Base-by-base conservation (phyloP, 2,797 vertebrate species). In the Micromesistius poutassou region DNA sequence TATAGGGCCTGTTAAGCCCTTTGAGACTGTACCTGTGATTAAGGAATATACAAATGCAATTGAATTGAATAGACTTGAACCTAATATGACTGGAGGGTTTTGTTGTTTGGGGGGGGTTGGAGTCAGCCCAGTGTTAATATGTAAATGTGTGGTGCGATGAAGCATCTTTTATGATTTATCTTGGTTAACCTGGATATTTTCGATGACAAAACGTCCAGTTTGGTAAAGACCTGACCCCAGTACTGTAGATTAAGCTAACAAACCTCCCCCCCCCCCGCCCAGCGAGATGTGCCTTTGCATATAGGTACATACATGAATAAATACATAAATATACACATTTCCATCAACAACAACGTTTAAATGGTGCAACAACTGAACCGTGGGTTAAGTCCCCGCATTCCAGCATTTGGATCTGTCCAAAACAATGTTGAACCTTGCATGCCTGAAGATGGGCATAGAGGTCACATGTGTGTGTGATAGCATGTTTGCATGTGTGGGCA, bases 361-460 rank as follows among this genome's bases (percentile, higher is more conserved):
- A 73, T 76, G 5, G 36, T 62, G 55, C 30, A 71, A 28, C 36
- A 74, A 82, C 46, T 81, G n/a, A 74, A 76, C 80, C n/a, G 72
- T 33, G 50, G 40, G 13, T 22, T 73, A 35, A 79, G 66, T 78
- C 74, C 31, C 30, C 82, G 75, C 68, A 82, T 87, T 84, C 70
- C 75, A 73, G 38, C 81, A 72, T 82, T 87, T 85, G 84, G 85
- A 85, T 85, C 80, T 83, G 85, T 88, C 85, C 73, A 78, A 79
- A 38, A 38, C 9, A 38, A 74, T 83, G 87, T 88, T 38, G 80
- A n/a, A n/a, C n/a, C n/a, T n/a, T n/a, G n/a, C n/a, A n/a, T 88
- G 55, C 22, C 55, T 62, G 5, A n/a, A n/a, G 55, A 62, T n/a
- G 55, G n/a, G 55, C 55, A 25, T n/a, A 9, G n/a, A 25, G 55